Evolutionary conservation across 2,797 vertebrate genomes (phyloP), one percentile per base, ranked within the genome.

Genomic region (Pelobates cultripes): DNA sequence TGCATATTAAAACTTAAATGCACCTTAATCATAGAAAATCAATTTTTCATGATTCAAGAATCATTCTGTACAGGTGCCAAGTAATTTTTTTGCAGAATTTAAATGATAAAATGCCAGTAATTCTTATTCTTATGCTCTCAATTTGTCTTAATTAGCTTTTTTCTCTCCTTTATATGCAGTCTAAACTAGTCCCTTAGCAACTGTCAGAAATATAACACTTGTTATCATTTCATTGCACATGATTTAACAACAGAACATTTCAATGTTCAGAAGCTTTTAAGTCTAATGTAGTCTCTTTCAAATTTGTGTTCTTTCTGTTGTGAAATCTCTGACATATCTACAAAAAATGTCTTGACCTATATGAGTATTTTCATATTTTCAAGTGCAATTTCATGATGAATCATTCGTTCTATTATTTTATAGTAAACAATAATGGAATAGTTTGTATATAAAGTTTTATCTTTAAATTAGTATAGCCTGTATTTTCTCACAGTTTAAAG

Each of bases 101-200:
- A 51, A 10, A 73, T 82, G 63, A 78, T 70, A 82, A 77, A 82
- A 70, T 77, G 75, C 68, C 70, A 78, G 51, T 61, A 73, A n/a
- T 78, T 83, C 12, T 74, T 70, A 75, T 79, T 47, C 66, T 67
- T 83, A 75, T 79, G 68, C 51, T 74, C 70, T 70, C 70, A 83
- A 43, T 83, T 83, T 83, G 77, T 79, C 77, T 75, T 83, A 83
- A 83, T 83, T 83, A 75, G 64, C 71, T 70, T 79, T 70, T 79
- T 70, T 43, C 15, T 61, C 70, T 78, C 43, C 44, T 78, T 69
- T 75, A 64, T 78, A 78, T 43, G 47, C 76, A 74, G 76, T 40
- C 67, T 79, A 83, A 15, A 83, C 72, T 55, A 83, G 71, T 83
- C 72, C 82, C 77, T 70, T 75, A 75, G 77, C 72, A 78, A 79